A percentile compares a stretch with the other conserved stretches of the same genome.
phyloP scores from a whole-genome alignment of 2,797 vertebrate species.

The Mormyrops attenuatus region DNA sequence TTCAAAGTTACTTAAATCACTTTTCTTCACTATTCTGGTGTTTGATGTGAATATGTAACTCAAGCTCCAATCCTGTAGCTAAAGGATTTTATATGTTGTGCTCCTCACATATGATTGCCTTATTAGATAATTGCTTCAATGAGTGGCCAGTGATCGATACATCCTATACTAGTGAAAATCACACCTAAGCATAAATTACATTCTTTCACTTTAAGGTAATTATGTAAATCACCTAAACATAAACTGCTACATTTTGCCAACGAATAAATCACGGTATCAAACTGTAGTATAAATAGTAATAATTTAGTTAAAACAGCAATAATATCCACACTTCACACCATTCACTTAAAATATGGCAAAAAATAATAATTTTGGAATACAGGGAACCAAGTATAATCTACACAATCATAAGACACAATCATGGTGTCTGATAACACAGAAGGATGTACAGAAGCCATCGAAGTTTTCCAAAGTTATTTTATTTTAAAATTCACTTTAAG shows the following conservation, averaged over 20 bases:
- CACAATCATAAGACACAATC: not conserved
- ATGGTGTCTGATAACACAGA: not conserved
- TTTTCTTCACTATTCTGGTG: not conserved
- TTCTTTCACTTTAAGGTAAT: not conserved
- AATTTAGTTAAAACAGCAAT: not conserved
- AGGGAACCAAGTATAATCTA: not conserved
- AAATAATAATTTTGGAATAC: not conserved
- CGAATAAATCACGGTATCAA: not conserved
- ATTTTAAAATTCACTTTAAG: conserved; percentile 62
- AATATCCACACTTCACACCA: not conserved
- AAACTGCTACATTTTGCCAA: not conserved
- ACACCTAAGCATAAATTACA: not conserved
- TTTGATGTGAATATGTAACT: not conserved
- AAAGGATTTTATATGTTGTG: not conserved
- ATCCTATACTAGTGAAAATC: not conserved
- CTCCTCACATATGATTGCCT: not conserved
- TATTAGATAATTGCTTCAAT: not conserved
- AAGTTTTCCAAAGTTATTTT: conserved; percentile 52
- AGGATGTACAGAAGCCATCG: not conserved
- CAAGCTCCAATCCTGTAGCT: not conserved
- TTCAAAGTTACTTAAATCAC: not conserved
- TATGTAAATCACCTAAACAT: not conserved
- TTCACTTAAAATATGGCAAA: not conserved
- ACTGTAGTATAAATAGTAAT: not conserved
- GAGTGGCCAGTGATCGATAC: not conserved